Conservation (phyloP, 30 jellyfish, hydroid and myxozoan genomes). For the Mastigias papua region DNA sequence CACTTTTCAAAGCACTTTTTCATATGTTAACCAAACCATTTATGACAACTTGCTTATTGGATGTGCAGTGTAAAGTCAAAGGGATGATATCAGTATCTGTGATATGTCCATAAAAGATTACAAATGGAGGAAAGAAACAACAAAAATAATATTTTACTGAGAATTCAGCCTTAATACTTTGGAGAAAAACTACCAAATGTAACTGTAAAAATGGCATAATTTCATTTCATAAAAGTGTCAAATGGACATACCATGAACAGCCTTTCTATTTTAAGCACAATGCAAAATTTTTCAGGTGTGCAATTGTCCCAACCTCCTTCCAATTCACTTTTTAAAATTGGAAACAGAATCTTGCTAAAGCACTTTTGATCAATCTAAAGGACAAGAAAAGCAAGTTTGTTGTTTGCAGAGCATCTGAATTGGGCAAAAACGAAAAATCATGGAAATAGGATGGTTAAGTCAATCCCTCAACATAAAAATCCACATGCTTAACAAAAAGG, state of each 20-base stretch:
- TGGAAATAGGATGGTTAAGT: not conserved
- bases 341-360: constrained; percentile 43
- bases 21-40: too few relatives aligned
- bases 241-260: constrained; percentile 49
- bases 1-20: too few relatives aligned
- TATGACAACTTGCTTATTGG: too few relatives aligned
- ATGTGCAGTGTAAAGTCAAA: too few relatives aligned
- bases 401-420: not conserved
- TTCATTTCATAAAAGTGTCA: not conserved
- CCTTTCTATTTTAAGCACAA: constrained; percentile 64
- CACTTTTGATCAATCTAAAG: constrained; percentile 53
- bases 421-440: not conserved
- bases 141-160: too few relatives aligned
- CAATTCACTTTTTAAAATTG: constrained; percentile 34
- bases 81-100: too few relatives aligned
- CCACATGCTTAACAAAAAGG: too few relatives aligned
- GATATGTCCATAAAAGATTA: not conserved
- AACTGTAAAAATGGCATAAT: not conserved
- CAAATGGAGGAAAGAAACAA: too few relatives aligned
- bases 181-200: not conserved
- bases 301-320: constrained; percentile 76
- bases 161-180: not conserved
- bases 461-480: too few relatives aligned
- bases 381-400: not conserved
- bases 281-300: constrained; percentile 77